phyloP scores from a whole-genome alignment of 2,113 vertebrate species.

The Eudyptes chrysolophus region DNA sequence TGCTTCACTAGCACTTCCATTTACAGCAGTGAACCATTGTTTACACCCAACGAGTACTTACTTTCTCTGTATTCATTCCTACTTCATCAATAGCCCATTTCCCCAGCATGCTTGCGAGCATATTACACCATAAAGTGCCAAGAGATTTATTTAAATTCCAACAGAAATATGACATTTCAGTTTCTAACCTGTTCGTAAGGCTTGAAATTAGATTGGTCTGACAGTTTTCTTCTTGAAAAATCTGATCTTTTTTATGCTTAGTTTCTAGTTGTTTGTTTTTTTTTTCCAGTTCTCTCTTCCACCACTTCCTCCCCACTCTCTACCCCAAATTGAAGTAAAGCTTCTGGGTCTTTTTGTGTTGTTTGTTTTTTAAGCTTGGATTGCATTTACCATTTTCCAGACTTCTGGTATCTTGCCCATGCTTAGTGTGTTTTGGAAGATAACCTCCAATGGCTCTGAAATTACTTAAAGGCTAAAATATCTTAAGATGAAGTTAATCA shows the following conservation, averaged over 20 bases:
- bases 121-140: not conserved
- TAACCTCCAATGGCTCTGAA: constrained; percentile 21
- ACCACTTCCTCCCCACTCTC: not conserved
- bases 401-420: not conserved
- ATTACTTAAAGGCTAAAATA: constrained; percentile 40
- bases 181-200: not conserved
- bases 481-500: constrained; percentile 13
- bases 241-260: not conserved
- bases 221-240: not conserved
- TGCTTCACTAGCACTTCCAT: not conserved
- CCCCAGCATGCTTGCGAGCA: not conserved
- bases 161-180: not conserved
- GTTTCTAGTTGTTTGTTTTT: not conserved
- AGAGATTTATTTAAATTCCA: not conserved
- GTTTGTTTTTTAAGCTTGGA: constrained; percentile 8
- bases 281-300: not conserved
- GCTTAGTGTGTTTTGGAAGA: constrained; percentile 39
- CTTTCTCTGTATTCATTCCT: not conserved
- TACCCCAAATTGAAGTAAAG: not conserved
- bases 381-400: constrained; percentile 13
- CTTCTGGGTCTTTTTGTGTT: not conserved
- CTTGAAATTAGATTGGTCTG: not conserved
- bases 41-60: not conserved
- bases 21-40: not conserved
- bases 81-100: not conserved